Percentiles rank a stretch among this genome's conserved stretches.
Conservation (phyloP, 2,113 vertebrate species). For the Aviceda subcristata region DNA sequence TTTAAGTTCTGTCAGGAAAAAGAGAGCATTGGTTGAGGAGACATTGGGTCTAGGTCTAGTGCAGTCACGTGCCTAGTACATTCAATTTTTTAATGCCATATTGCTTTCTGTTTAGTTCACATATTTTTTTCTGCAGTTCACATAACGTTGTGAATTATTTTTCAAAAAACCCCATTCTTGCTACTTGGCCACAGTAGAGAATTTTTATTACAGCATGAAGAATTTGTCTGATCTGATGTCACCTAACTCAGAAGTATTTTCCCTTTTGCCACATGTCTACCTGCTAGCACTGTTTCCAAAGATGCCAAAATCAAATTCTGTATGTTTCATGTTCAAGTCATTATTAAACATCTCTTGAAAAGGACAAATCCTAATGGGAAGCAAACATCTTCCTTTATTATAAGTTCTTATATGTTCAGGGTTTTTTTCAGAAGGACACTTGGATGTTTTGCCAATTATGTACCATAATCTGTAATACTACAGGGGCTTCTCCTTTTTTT, state of each 20-base stretch:
- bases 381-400: not conserved
- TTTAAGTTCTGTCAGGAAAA: not conserved
- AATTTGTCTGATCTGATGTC: not conserved
- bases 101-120: not conserved
- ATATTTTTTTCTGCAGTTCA: not conserved
- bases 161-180: not conserved
- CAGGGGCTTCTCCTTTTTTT: not conserved
- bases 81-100: not conserved
- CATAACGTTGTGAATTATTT: not conserved
- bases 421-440: not conserved
- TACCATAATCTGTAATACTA: not conserved
- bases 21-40: not conserved
- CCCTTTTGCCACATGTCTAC: not conserved
- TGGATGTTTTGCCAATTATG: conserved; percentile 8
- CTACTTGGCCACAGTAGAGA: not conserved
- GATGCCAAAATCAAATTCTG: not conserved
- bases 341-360: not conserved
- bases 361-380: not conserved
- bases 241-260: not conserved
- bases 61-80: not conserved
- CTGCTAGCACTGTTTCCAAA: not conserved
- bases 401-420: not conserved
- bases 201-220: not conserved
- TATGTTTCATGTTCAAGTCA: not conserved
- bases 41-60: not conserved